Evolutionary conservation across 2,113 vertebrate species (phyloP), one percentile per base, ranked within the genome.

Genomic region (Rhodinocichla rosea): DNA sequence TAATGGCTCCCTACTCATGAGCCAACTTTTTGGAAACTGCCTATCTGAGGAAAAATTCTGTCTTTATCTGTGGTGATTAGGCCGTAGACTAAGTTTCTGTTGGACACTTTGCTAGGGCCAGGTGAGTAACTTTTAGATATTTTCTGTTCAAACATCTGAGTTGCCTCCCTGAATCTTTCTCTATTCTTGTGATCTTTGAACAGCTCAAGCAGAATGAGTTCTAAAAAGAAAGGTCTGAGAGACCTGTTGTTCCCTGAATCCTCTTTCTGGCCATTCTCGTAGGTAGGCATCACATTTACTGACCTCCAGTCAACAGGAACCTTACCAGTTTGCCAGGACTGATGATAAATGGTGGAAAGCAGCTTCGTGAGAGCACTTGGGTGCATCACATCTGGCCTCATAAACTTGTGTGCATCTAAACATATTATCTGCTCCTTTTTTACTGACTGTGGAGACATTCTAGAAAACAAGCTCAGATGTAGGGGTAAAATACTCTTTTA

Each of bases 241-340:
- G 33, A 4, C 2, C 15, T 84, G 6, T 27, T 74, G 18, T 23
- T 30, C 13, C 9, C 21, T 5, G 1, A 17, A 84, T 62, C 9
- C 8, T 84, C 21, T 11, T 65, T 67, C 71, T n/a, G 7, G 19
- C 6, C 6, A 4, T 86, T 49, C 52, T 55, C 40, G 13, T 59
- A 32, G 15, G 21, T 7, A 6, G 3, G 4, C 0, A 1, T 13
- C 45, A 53, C 12, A 7, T 39, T 81, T 47, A 3, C 6, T 24
- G 26, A 35, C 14, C 18, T 69, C 7, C 37, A 53, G 45, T 13
- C 15, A 24, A 3, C 8, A 4, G 13, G 15, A 32, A 70, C 37
- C 10, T 87, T 7, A 28, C 14, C 0, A 0, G 40, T 30, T 70
- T 82, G 8, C n/a, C 55, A 82, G 60, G 23, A 35, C 11, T 68